Base-by-base conservation (phyloP, 2,888 invertebrate genomes). In the Catocala sponsa region DNA sequence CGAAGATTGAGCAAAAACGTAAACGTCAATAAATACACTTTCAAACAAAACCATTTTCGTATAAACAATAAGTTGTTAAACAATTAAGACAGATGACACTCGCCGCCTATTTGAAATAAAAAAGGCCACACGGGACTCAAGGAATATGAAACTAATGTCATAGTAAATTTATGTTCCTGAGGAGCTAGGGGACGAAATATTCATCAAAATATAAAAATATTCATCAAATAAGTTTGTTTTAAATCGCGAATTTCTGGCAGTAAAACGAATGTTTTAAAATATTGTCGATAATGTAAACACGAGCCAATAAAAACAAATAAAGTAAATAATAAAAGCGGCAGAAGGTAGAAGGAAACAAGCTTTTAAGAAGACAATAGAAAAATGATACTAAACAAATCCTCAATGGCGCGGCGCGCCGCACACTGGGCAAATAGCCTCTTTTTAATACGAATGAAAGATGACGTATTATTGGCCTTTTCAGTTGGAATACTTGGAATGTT, bases 61-160 rank as follows among this genome's bases (percentile, higher is more conserved):
- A 72, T 72, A 80, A 83, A 86, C 81, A 84, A 85, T 81, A 82
- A 84, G 82, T 86, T 88, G 87, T 89, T 85, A 89, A 85, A 88
- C 87, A 90, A 92, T 91, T 88, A 88, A 88, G 87, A 86, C 86
- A 82, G 86, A 90, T 84, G 90, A 88, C 87, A 84, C 80, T 82
- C 71, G 78, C 70, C 62, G 70, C 63, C 82, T 80, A 82, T 82
- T 84, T 80, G 76, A 46, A 58, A 81, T 82, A 91, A 92, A 91
- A 89, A 87, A 76, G 65, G 79, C 81, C 82, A 84, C 87, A 86
- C 85, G 87, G 85, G 85, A 84, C 83, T 79, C 77, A 75, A 76
- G 82, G 82, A 87, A 88, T 84, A 85, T 83, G 86, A 90, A 84
- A 71, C 62, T 63, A 86, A 88, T 86, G 85, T 86, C 85, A 83